A percentile compares a stretch with the other conserved stretches of the same genome.
Evolutionary conservation across 2,113 vertebrate species (phyloP).

Genomic region (Hassar affinis): DNA sequence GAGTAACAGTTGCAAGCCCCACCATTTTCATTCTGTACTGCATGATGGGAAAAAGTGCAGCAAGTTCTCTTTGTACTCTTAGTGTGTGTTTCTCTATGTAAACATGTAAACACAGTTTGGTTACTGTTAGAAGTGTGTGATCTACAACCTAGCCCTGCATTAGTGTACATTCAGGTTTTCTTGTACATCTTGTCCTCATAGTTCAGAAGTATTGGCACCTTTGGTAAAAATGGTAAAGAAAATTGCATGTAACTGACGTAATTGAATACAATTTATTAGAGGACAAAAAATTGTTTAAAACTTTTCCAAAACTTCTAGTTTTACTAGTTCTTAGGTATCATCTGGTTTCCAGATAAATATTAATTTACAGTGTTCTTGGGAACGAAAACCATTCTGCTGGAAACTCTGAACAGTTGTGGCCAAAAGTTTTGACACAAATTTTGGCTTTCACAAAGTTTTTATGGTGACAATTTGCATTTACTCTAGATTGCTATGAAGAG

Average conservation of each 20-base stretch:
- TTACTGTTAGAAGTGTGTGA: not conserved
- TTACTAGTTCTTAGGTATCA: not conserved
- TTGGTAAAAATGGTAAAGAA: not conserved
- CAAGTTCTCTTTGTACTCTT: too few species aligned
- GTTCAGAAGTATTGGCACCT: not conserved
- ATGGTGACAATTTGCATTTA: too few species aligned
- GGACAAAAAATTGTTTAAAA: too few species aligned
- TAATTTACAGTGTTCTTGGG: not conserved
- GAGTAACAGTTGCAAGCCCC: not conserved
- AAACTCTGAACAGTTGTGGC: not conserved
- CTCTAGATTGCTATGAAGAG: too few species aligned
- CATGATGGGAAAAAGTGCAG: not conserved
- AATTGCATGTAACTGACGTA: not conserved
- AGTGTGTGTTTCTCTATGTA: not conserved
- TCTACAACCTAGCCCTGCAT: not conserved
- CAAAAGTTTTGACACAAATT: too few species aligned
- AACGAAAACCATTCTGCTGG: not conserved
- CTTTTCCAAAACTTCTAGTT: not conserved
- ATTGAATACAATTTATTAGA: too few species aligned
- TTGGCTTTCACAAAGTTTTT: too few species aligned
- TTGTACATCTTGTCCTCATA: not conserved
- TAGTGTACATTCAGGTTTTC: not conserved
- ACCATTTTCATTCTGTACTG: not conserved
- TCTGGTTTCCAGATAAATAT: too few species aligned
- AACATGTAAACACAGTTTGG: too few species aligned